Percentiles rank a stretch among this genome's conserved stretches.
phyloP scores from a whole-genome alignment of 2,113 vertebrate species.

The Trogon surrucura region DNA sequence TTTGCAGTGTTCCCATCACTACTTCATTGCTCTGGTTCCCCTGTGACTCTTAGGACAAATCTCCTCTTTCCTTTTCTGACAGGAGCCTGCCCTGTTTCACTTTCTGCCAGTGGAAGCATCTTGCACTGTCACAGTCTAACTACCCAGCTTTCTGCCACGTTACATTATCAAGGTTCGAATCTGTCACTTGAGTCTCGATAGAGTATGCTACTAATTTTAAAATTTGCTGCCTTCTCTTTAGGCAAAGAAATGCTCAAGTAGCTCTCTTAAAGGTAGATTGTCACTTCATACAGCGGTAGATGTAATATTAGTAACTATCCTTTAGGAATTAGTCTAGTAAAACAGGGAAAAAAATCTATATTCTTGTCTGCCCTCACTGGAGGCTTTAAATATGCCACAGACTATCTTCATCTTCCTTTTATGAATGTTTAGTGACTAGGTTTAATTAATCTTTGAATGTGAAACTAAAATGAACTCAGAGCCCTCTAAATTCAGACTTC shows the following conservation, averaged over 20 bases:
- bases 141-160: background rate
- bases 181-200: constrained; percentile 36
- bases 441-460: constrained; percentile 46
- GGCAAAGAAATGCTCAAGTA: background rate
- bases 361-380: background rate
- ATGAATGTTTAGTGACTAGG: background rate
- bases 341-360: background rate
- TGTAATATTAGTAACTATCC: constrained; percentile 36
- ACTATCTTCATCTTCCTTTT: background rate
- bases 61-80: constrained; percentile 26
- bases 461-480: constrained; percentile 21
- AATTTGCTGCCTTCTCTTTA: constrained; percentile 31
- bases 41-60: constrained; percentile 22
- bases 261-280: constrained; percentile 28
- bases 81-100: constrained; percentile 29
- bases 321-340: constrained; percentile 38
- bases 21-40: background rate
- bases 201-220: constrained; percentile 61
- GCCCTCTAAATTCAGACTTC: background rate
- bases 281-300: background rate
- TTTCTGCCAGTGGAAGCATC: constrained; percentile 39
- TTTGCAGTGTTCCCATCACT: background rate
- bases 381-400: constrained; percentile 31
- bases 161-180: constrained; percentile 37
- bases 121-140: background rate